A percentile compares a stretch with the other conserved stretches of the same genome.
phyloP scores from a whole-genome alignment of 2,797 vertebrate species.

The Ara ararauna region DNA sequence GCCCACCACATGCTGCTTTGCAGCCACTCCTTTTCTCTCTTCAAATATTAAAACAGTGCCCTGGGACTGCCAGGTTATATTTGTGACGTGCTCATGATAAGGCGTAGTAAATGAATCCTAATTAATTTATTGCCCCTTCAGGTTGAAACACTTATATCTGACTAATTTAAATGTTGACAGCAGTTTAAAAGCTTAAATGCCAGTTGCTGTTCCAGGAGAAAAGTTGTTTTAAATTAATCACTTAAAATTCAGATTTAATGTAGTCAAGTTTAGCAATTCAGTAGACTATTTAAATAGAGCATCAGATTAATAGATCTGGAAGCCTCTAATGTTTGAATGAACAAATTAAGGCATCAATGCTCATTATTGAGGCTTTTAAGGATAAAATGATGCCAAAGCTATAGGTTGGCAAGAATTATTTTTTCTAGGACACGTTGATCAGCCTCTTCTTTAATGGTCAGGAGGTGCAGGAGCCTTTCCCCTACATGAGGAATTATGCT shows the following conservation, averaged over 20 bases:
- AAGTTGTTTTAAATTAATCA: constrained; percentile 49
- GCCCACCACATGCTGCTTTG: constrained; percentile 9
- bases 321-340: constrained; percentile 52
- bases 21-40: constrained; percentile 16
- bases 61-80: neutral
- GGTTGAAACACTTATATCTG: constrained; percentile 60
- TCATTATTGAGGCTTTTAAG: constrained; percentile 72
- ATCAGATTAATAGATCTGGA: constrained; percentile 69
- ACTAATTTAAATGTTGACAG: constrained; percentile 64
- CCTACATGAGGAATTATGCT: neutral
- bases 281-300: constrained; percentile 50
- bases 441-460: constrained; percentile 20
- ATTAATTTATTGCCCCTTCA: constrained; percentile 81
- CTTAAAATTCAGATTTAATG: constrained; percentile 65
- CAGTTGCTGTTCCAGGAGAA: constrained; percentile 42
- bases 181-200: constrained; percentile 48
- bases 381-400: constrained; percentile 57
- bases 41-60: constrained; percentile 49
- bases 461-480: neutral
- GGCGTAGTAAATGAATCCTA: constrained; percentile 75
- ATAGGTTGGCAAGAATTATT: constrained; percentile 33
- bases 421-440: neutral
- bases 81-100: constrained; percentile 63
- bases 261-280: constrained; percentile 58
- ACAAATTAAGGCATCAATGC: constrained; percentile 67